Base-by-base conservation (phyloP, 1,140 invertebrate species). In the Meteorus sp. region DNA sequence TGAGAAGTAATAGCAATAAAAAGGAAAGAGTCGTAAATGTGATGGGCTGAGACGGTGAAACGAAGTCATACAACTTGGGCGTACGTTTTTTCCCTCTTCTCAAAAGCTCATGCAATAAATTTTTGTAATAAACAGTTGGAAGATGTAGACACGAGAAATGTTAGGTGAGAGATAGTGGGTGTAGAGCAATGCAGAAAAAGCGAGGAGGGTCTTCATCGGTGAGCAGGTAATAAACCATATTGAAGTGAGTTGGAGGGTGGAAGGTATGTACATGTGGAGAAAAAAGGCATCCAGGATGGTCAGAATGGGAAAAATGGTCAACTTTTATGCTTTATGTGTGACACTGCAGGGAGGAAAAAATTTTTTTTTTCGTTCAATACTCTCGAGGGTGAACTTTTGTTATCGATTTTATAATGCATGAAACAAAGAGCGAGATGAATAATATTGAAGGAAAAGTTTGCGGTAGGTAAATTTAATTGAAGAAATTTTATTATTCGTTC, bases 61-160 rank as follows among this genome's bases (percentile, higher is more conserved):
- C n/a, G 29, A 61, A 61, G 54, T 56, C 39, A 52, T 54, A 55
- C 51, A 60, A 29, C 29, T 54, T 37, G 43, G n/a, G n/a, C n/a
- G n/a, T n/a, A n/a, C n/a, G n/a, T n/a, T n/a, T n/a, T n/a, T n/a
- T n/a, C n/a, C n/a, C 9, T 20, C 37, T 31, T 22, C 44, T 39
- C 39, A 58, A 20, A 52, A 62, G 56, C 33, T 37, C 15, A 8
- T 25, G 55, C 41, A 57, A 62, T 62, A 62, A 62, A 62, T 62
- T 62, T 58, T 54, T 31, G 60, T 54, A 62, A 62, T 62, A 62
- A 62, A 57, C 55, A 57, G 47, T 53, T 41, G 23, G 41, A 35
- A 39, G 55, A 57, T 51, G 41, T 17, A 45, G 20, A 39, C 37
- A 41, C 23, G n/a, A n/a, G n/a, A n/a, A n/a, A n/a, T n/a, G n/a